A percentile compares a stretch with the other conserved stretches of the same genome.
These are phyloP conservation scores for Gasteruption jaculator DNA, from an alignment of 2,888 invertebrate genomes.

Conservation along the genomic window DNA sequence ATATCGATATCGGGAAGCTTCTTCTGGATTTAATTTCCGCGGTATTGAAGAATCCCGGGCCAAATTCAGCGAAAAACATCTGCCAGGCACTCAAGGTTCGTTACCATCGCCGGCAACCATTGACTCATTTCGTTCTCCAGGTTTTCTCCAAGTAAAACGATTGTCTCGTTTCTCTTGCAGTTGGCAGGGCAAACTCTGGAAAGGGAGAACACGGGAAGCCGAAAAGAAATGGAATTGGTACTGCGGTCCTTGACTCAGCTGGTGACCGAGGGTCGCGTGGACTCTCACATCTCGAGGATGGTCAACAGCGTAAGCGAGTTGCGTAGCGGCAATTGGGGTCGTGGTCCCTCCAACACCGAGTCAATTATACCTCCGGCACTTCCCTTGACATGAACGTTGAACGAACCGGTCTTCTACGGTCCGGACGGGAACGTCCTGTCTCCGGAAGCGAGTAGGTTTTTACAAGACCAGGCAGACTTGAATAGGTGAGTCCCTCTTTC, in stretches of 20 bases:
- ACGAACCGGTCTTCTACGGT: conserved; percentile 67
- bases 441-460: conserved; percentile 75
- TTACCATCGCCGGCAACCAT: not conserved
- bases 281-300: conserved; percentile 42
- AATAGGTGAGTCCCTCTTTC: too few relatives aligned
- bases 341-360: conserved; percentile 20
- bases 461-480: conserved; percentile 52
- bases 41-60: conserved; percentile 63
- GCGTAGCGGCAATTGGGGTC: conserved; percentile 45
- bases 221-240: conserved; percentile 44
- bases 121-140: not conserved
- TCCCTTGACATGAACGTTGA: conserved; percentile 27
- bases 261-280: conserved; percentile 42
- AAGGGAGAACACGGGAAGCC: conserved; percentile 37
- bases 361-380: conserved; percentile 19
- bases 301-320: conserved; percentile 43
- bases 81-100: conserved; percentile 78
- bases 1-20: conserved; percentile 60
- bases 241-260: conserved; percentile 43
- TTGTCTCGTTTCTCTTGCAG: conserved; percentile 23
- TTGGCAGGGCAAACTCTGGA: conserved; percentile 47
- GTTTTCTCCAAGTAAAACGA: not conserved
- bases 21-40: conserved; percentile 67
- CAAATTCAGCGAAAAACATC: conserved; percentile 75
- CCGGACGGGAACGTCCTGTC: conserved; percentile 75